phyloP scores from a whole-genome alignment of 2,888 invertebrate species.

The Lacanobia oleracea region DNA sequence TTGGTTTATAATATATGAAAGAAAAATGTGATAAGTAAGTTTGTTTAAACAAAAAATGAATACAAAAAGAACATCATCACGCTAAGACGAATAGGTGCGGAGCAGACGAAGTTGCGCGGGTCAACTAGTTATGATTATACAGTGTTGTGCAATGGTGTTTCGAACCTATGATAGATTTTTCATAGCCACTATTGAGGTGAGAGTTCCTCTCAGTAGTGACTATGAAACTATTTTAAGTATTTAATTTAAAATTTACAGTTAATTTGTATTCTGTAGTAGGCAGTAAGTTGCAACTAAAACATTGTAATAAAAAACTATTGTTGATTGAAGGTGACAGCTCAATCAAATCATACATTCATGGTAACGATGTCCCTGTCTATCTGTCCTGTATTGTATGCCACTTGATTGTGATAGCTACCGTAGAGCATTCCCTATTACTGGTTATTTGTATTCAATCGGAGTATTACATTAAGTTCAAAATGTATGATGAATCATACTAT shows the following conservation, averaged over 20 bases:
- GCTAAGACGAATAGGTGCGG: too few species aligned
- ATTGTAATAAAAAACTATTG: conserved; percentile 5
- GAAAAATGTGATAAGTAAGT: neutral
- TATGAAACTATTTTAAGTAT: neutral
- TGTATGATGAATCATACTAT: conserved; percentile 53
- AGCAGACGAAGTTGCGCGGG: too few species aligned
- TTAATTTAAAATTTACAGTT: neutral
- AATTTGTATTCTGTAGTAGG: neutral
- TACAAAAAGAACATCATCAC: too few species aligned
- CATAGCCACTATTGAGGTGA: neutral
- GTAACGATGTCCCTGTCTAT: neutral
- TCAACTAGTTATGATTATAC: neutral
- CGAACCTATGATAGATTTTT: neutral
- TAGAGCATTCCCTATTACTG: conserved; percentile 1
- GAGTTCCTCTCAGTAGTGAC: neutral
- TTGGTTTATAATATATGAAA: neutral
- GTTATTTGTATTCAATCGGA: conserved; percentile 33
- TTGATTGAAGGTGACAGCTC: neutral
- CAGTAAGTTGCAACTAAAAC: neutral
- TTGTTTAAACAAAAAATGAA: conserved; percentile 1
- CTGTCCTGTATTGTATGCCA: neutral
- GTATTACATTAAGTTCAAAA: conserved; percentile 14
- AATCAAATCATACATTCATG: conserved; percentile 8
- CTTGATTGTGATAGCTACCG: neutral
- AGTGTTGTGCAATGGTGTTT: neutral